phyloP scores from a whole-genome alignment of 2,888 invertebrate genomes.

The Conops quadrifasciatus region DNA sequence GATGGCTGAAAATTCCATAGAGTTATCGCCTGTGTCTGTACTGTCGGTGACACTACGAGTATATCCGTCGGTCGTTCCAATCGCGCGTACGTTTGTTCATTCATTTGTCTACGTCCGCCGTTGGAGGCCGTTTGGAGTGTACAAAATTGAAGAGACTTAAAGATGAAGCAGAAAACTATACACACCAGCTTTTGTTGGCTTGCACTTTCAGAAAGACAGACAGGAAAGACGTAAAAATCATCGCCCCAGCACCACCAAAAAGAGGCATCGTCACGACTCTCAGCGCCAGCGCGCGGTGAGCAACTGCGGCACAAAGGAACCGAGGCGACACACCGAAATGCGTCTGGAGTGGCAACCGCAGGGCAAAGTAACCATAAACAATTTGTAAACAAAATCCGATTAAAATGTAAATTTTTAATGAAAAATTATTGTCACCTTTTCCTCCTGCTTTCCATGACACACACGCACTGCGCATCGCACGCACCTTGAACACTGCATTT shows the following conservation, averaged over 20 bases:
- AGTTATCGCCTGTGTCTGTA: not conserved
- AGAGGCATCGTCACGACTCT: conserved; percentile 24
- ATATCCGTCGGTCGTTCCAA: conserved; percentile 39
- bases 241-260: conserved; percentile 26
- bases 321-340: conserved; percentile 67
- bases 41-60: not conserved
- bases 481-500: not conserved
- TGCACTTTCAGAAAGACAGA: conserved; percentile 32
- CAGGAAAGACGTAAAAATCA: not conserved
- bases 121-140: not conserved
- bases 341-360: conserved; percentile 72
- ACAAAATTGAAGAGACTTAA: conserved; percentile 7
- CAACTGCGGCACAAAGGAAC: conserved; percentile 70
- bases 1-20: conserved; percentile 19
- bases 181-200: conserved; percentile 25
- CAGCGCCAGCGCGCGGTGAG: conserved; percentile 58
- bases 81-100: not conserved
- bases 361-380: conserved; percentile 59
- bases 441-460: not conserved
- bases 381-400: conserved; percentile 47
- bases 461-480: not conserved
- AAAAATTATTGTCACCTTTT: conserved; percentile 42
- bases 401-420: conserved; percentile 49
- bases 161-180: conserved; percentile 7
- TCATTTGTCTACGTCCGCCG: not conserved